These are phyloP conservation scores for Muntiacus muntjak DNA, from an alignment of 2,113 vertebrate species.

Conservation along the genomic window DNA sequence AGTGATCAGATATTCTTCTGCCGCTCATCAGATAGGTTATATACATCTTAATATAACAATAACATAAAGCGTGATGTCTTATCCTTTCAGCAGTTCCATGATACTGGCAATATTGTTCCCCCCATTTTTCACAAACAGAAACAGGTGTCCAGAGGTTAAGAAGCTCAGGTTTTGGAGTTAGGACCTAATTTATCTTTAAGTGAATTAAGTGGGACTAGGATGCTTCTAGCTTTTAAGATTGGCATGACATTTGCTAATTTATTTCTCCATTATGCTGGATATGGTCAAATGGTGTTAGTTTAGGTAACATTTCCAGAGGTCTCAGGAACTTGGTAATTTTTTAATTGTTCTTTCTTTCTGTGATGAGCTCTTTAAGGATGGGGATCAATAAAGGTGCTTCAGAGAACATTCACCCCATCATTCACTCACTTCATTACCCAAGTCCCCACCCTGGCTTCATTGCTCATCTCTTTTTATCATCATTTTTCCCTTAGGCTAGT, in stretches of 20 bases:
- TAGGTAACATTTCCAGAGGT: constrained; percentile 1
- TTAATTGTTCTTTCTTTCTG: neutral
- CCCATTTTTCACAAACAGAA: neutral
- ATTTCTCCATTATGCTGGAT: neutral
- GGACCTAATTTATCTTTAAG: neutral
- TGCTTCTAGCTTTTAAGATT: neutral
- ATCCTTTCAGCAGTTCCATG: neutral
- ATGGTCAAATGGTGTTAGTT: neutral
- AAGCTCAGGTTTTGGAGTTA: neutral
- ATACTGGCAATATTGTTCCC: neutral
- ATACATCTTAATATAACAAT: neutral
- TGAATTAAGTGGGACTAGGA: neutral
- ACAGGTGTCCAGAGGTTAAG: neutral
- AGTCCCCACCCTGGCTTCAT: rapidly evolving
- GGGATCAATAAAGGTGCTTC: neutral
- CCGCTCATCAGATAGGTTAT: neutral
- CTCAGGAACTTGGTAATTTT: neutral
- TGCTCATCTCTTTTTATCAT: neutral
- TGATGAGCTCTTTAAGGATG: neutral
- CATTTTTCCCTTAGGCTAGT: neutral
- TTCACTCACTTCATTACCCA: neutral
- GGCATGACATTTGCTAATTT: neutral
- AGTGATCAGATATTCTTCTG: neutral
- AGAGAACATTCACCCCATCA: neutral
- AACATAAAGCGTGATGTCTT: neutral